Evolutionary conservation across 2,797 vertebrate species (phyloP), one percentile per base, ranked within the genome.

Genomic region (Coilia nasus): DNA sequence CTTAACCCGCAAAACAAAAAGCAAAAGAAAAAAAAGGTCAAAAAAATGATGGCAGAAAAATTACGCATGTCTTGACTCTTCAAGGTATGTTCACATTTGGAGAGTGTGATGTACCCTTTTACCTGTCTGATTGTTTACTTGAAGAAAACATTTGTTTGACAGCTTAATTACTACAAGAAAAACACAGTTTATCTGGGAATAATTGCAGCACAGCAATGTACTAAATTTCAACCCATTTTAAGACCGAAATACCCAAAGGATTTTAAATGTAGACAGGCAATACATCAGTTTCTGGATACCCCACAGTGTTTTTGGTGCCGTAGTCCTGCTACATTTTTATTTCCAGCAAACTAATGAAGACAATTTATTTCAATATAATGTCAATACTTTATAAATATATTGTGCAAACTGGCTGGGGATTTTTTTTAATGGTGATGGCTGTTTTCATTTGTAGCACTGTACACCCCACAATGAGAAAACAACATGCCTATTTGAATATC

Each of bases 11-110:
- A 84, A 81, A 19, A 41, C 71, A 83, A 83, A 85, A 86, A 81
- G 92, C 84, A 85, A 89, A 92, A 94, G 91, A 88, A 92, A 83
- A 56, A 31, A 41, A 44, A 41, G 7, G 71, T 44, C 17, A 41
- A 41, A 78, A 78, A 78, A 54, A 54, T 78, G 19, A 78, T 78
- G 31, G 44, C 35, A 78, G 14, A 78, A 75, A 23, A 19, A 75
- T 78, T 2, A 78, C 6, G 31, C 35, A 1, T 78, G 35, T 64
- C 60, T 25, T 9, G n/a, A 78, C 35, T 59, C 17, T 59, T 19
- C 1, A 3, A 7, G 17, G 35, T 21, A 14, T 75, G 35, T 41
- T 41, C 35, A 14, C 28, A 35, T 28, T 35, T 2, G 25, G 2
- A 7, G 41, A 44, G 35, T 54, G 7, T 54, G 9, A 78, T 78